Conservation (phyloP, 1,140 invertebrate genomes). For the Papilio dardanus region DNA sequence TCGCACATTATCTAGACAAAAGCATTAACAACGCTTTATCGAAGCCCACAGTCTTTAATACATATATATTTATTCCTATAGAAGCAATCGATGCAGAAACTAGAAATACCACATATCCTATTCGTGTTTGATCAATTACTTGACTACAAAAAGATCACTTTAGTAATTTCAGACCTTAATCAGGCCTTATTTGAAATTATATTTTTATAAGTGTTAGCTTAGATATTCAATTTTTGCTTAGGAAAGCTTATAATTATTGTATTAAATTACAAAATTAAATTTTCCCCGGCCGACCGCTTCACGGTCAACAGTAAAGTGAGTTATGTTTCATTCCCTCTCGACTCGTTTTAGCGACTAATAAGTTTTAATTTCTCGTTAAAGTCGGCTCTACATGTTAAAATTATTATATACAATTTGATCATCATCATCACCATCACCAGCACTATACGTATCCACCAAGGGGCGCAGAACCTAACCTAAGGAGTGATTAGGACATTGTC, state of each 20-base stretch:
- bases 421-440: no score
- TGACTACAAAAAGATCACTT: no score
- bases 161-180: no score
- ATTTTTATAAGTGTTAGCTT: no score
- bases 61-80: not conserved
- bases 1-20: not conserved
- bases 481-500: no score
- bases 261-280: not conserved
- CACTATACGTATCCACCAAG: no score
- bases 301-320: not conserved
- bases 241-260: not conserved
- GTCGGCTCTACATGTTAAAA: not conserved
- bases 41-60: not conserved
- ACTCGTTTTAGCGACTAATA: not conserved
- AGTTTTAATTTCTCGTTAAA: not conserved
- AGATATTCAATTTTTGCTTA: not conserved
- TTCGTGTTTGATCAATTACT: no score
- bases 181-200: no score
- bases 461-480: no score
- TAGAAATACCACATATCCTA: no score
- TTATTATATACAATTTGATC: not conserved
- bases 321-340: not conserved
- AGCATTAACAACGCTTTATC: constrained; percentile 20
- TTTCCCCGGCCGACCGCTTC: not conserved
- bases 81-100: no score